Conservation (phyloP, 1,140 invertebrate species). For the Aphelinus atriplicis region DNA sequence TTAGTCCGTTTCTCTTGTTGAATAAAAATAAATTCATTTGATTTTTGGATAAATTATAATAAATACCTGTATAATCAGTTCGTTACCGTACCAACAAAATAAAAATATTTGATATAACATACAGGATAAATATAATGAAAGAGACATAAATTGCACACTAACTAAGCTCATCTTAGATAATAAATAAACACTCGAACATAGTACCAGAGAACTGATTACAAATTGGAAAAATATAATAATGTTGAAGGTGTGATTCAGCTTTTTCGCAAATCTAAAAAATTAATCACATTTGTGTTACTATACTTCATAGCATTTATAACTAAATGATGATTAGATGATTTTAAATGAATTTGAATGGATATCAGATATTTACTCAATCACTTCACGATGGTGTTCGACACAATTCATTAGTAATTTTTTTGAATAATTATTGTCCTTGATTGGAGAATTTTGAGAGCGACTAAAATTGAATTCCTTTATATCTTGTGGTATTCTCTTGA, state of each 20-base stretch:
- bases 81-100: conserved; percentile 53
- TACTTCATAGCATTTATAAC: too few species aligned
- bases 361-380: conserved; percentile 41
- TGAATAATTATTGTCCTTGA: background rate
- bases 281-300: too few species aligned
- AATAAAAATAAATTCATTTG: too few species aligned
- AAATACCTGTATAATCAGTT: conserved; percentile 49
- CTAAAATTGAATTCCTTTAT: background rate
- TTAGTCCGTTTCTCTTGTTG: too few species aligned
- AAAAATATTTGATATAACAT: conserved; percentile 51
- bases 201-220: conserved; percentile 46
- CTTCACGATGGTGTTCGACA: conserved; percentile 44
- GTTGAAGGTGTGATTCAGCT: conserved; percentile 44
- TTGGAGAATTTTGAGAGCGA: background rate
- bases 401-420: conserved; percentile 35
- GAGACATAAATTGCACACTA: conserved; percentile 47
- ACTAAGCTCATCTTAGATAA: conserved; percentile 46
- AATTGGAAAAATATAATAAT: conserved; percentile 50
- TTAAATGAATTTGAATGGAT: background rate
- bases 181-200: conserved; percentile 50
- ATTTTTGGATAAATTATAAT: background rate
- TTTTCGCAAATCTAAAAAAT: conserved; percentile 45
- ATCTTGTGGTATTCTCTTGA: conserved; percentile 33
- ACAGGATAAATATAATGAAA: conserved; percentile 47
- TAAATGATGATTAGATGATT: too few species aligned